Percentiles rank a stretch among this genome's conserved stretches.
Evolutionary conservation across 2,113 vertebrate genomes (phyloP).

Genomic region (Trinectes maculatus): DNA sequence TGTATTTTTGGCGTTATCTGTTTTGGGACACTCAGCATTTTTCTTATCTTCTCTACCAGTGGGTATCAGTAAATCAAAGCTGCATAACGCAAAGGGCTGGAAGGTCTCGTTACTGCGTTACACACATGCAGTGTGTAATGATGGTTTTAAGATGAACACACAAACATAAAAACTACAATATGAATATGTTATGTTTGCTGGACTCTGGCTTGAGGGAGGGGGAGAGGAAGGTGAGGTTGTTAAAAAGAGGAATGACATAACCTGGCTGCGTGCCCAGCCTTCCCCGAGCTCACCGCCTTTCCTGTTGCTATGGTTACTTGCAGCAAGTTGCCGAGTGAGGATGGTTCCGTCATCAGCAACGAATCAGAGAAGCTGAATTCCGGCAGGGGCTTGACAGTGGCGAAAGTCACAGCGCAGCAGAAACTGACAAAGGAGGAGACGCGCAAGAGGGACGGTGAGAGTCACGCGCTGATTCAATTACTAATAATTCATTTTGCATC

Average conservation of each 20-base stretch:
- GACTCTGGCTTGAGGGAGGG: conserved; percentile 17
- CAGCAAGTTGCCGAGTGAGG: conserved; percentile 95
- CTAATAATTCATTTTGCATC: conserved; percentile 43
- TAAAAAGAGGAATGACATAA: conserved; percentile 73
- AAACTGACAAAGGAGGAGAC: conserved; percentile 91
- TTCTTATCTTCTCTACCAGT: neutral
- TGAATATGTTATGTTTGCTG: conserved; percentile 20
- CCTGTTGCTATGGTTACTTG: conserved; percentile 98
- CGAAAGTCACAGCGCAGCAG: conserved; percentile 89
- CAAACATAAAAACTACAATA: neutral
- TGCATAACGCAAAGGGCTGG: conserved; percentile 2
- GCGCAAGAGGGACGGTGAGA: conserved; percentile 90
- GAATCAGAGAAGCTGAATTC: conserved; percentile 93
- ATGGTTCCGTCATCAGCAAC: conserved; percentile 94
- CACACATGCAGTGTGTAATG: neutral
- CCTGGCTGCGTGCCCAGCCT: conserved; percentile 79
- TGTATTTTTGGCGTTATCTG: neutral
- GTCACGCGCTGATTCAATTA: conserved; percentile 45
- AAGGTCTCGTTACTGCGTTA: neutral
- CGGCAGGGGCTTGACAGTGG: conserved; percentile 84
- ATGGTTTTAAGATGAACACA: conserved; percentile 1
- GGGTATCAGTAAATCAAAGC: neutral
- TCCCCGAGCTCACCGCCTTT: conserved; percentile 83
- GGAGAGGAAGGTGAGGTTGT: conserved; percentile 54
- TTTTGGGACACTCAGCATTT: neutral